These are phyloP conservation scores for Centropyge bicolor DNA, from an alignment of 2,797 vertebrate species.

Conservation along the genomic window DNA sequence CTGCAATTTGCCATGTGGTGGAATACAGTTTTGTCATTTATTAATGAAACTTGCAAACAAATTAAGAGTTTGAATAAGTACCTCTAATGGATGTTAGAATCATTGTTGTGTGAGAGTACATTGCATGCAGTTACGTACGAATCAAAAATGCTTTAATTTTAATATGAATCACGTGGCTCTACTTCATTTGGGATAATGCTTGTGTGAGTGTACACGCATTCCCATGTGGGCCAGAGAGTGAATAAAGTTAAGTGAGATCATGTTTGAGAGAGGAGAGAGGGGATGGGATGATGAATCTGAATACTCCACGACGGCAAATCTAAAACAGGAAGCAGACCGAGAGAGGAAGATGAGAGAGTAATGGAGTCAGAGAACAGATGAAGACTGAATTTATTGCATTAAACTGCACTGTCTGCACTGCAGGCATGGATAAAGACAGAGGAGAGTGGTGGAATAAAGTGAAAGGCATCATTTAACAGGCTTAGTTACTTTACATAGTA, in stretches of 20 bases:
- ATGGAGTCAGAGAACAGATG: slow-evolving; percentile 61
- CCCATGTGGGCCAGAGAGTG: background rate
- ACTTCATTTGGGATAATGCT: background rate
- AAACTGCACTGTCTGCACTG: slow-evolving; percentile 55
- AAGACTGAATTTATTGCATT: slow-evolving; percentile 63
- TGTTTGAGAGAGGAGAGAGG: slow-evolving; percentile 21
- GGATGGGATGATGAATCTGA: slow-evolving; percentile 23
- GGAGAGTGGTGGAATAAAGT: slow-evolving; percentile 33
- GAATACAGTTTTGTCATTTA: background rate
- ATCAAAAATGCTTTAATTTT: slow-evolving; percentile 8
- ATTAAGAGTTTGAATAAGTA: background rate
- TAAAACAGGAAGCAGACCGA: slow-evolving; percentile 63
- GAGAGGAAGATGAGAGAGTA: slow-evolving; percentile 53
- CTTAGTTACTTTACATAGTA: slow-evolving; percentile 20
- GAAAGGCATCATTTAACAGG: slow-evolving; percentile 50
- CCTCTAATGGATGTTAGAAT: background rate
- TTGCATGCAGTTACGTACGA: background rate
- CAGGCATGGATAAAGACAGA: slow-evolving; percentile 38
- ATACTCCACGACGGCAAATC: slow-evolving; percentile 29
- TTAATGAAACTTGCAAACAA: background rate
- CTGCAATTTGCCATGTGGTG: background rate
- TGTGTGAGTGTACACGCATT: background rate
- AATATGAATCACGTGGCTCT: slow-evolving; percentile 16
- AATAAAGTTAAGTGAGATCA: slow-evolving; percentile 34
- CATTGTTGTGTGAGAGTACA: background rate